Percentiles rank a stretch among this genome's conserved stretches.
phyloP scores from a whole-genome alignment of 2,797 vertebrate genomes.

The Phalloptychus januarius region DNA sequence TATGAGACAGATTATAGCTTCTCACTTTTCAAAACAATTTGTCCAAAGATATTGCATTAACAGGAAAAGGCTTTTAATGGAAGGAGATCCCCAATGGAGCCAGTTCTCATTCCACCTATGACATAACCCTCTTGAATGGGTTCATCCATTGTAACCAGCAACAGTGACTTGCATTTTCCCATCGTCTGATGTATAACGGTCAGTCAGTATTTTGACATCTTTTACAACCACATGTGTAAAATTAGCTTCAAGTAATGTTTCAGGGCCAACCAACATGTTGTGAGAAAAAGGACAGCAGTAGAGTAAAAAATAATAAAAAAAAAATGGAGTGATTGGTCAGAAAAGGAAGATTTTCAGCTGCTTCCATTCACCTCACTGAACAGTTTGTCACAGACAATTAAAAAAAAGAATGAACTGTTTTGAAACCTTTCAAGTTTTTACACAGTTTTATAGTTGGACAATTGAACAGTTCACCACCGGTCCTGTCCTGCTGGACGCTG shows the following conservation, averaged over 20 bases:
- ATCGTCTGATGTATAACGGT: neutral
- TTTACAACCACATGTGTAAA: neutral
- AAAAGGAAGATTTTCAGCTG: neutral
- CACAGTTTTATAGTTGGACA: neutral
- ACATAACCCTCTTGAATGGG: neutral
- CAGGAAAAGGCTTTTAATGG: neutral
- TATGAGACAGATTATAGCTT: neutral
- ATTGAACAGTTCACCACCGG: too few species aligned
- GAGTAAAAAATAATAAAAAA: neutral
- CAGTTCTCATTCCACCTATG: neutral
- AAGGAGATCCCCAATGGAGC: neutral
- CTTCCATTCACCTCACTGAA: neutral
- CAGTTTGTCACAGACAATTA: neutral
- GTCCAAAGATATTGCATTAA: neutral
- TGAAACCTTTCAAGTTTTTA: neutral
- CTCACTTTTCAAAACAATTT: neutral
- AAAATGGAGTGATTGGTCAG: neutral
- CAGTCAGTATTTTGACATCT: neutral
- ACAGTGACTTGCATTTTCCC: neutral
- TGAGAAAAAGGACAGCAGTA: neutral
- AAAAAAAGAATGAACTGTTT: neutral
- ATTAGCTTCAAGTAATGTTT: neutral
- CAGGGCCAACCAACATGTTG: neutral
- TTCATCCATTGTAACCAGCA: neutral
- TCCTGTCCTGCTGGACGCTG: neutral